phyloP scores from a whole-genome alignment of 1,140 invertebrate species.

The Zaprionus ghesquierei region DNA sequence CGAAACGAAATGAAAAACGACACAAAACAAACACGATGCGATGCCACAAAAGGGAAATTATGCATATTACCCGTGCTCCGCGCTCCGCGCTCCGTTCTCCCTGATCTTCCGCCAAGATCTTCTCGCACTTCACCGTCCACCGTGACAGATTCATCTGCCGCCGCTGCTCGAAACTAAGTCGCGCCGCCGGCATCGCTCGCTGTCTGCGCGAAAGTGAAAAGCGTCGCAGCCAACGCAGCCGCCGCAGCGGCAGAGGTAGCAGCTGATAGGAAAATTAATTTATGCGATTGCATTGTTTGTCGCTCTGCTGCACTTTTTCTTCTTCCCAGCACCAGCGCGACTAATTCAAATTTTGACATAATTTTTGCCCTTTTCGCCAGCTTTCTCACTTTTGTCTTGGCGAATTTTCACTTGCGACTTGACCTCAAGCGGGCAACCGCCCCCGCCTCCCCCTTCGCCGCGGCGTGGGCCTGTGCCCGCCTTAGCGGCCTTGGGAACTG shows the following conservation, averaged over 20 bases:
- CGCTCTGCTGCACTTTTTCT: constrained; percentile 19
- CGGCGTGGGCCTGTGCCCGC: constrained; percentile 7
- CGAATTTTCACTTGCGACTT: constrained; percentile 68
- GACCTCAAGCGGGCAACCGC: constrained; percentile 48
- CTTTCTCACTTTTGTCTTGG: constrained; percentile 70
- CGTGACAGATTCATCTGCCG: constrained; percentile 41
- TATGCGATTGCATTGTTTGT: constrained; percentile 64
- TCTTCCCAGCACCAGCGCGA: constrained; percentile 38
- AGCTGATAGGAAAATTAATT: constrained; percentile 69
- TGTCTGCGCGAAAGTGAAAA: constrained; percentile 68
- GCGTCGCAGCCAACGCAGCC: constrained; percentile 34
- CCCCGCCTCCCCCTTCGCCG: neutral
- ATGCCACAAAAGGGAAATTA: constrained; percentile 45
- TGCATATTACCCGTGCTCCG: neutral
- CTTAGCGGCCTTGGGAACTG: constrained; percentile 59
- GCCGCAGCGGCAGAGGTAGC: constrained; percentile 13
- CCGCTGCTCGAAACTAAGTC: constrained; percentile 45
- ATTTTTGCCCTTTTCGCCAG: constrained; percentile 52
- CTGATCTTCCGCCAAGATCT: constrained; percentile 19
- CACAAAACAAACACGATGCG: constrained; percentile 14
- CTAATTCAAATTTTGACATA: constrained; percentile 79
- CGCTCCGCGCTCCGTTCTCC: neutral
- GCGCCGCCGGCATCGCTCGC: constrained; percentile 14
- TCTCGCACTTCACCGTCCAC: constrained; percentile 41
- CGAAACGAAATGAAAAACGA: neutral